Evolutionary conservation across 2,797 vertebrate genomes (phyloP).

Genomic region (Oceanodroma leucorhoa): DNA sequence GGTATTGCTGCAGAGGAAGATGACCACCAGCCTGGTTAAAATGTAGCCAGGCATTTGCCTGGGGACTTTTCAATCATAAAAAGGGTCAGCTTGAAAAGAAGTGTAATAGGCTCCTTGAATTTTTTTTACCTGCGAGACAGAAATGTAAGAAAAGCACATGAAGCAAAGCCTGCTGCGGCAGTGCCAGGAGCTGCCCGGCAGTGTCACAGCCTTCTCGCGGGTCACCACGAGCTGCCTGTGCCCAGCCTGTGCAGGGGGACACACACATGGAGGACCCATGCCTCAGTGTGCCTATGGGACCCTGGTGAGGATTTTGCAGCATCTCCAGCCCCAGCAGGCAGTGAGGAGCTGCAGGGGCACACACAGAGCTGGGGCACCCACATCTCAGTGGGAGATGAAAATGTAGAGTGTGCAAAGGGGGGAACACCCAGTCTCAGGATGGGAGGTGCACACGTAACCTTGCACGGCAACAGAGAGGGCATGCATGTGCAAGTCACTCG

Average conservation of each 20-base stretch:
- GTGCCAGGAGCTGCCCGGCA: neutral
- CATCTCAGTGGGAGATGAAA: neutral
- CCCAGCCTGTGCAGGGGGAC: neutral
- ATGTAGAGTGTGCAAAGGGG: neutral
- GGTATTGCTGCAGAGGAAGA: neutral
- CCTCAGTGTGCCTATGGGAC: neutral
- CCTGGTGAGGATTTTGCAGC: neutral
- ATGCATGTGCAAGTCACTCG: rapidly evolving
- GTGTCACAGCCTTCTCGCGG: rapidly evolving
- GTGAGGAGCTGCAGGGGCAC: neutral
- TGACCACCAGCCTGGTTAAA: neutral
- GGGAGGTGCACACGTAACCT: neutral
- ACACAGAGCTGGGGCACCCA: neutral
- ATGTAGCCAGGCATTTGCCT: neutral
- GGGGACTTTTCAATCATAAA: neutral
- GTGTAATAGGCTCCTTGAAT: neutral
- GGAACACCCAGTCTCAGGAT: neutral
- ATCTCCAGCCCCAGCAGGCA: neutral
- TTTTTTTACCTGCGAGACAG: neutral
- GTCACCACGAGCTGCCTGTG: rapidly evolving
- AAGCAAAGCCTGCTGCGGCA: neutral
- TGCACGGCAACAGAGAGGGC: neutral
- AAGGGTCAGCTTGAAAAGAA: neutral
- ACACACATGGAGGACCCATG: too few species aligned
- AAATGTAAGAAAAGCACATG: neutral